Base-by-base conservation (phyloP, 2,888 invertebrate species). In the Ophion ellenae region DNA sequence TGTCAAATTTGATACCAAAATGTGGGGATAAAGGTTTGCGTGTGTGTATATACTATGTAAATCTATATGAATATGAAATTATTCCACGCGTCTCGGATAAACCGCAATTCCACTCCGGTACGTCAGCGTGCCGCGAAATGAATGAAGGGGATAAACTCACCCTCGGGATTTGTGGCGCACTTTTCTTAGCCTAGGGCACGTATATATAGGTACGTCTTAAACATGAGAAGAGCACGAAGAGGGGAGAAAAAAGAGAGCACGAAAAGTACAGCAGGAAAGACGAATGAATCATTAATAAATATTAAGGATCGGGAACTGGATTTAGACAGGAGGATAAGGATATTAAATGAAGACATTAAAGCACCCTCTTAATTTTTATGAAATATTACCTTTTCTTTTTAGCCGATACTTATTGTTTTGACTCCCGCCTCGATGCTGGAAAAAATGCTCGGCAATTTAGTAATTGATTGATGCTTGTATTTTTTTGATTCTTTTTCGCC, bases 61-160 rank as follows among this genome's bases (percentile, higher is more conserved):
- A 84, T 45, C 59, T 61, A 40, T 32, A 74, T 36, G 40, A 59
- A 74, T 28, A 14, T 36, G 59, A 64, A 24, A 20, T 78, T 20
- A 78, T 53, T 81, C 69, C 47, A 40, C 45, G 36, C 66, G 64
- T 67, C 57, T 20, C 5, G 57, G 20, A 40, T 70, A 73, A 53
- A 64, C 70, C 66, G 59, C 64, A 66, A 82, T 67, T 80, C 73
- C 67, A 76, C 76, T 76, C 73, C 6, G 77, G 80, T 71, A 73
- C 80, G 83, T 83, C 85, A 86, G 89, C 90, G 90, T 90, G 90
- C 89, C 88, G 84, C 74, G 90, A 90, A 89, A 90, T 87, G 87
- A 88, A 89, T 90, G 89, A 89, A 86, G 86, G 87, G 90, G 90
- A 90, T 90, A 90, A 90, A 81, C 86, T 88, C 85, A 81, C 80